Base-by-base conservation (phyloP, 1,140 invertebrate genomes). In the Liolophura sinensis region DNA sequence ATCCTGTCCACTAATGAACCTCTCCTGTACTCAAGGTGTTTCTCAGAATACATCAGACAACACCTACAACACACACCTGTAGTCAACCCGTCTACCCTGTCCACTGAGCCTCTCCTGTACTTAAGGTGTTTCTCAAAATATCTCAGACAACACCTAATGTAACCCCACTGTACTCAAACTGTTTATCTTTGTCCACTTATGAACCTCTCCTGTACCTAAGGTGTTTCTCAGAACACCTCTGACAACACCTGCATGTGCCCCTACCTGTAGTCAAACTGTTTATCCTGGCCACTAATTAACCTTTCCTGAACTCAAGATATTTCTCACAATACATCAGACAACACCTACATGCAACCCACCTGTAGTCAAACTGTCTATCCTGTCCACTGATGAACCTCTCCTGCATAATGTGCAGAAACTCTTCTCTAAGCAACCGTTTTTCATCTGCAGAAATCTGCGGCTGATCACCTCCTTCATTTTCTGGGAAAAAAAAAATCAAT, bases 361-460 rank as follows among this genome's bases (percentile, higher is more conserved):
- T 87, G 75, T 97, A 97, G 84, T 96, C 92, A 87, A 94, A 92
- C 22, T 75, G 65, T 73, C 93, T 90, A 85, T 97, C 95, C 77
- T 90, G 89, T 0, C 95, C 94, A 73, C 91, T 88, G 40, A 97
- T 78, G 84, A 97, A 97, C 78, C 88, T 91, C 73, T 90, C 88
- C 80, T 94, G 92, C 95, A 97, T 97, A 69, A 91, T 88, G 50
- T 91, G 90, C 18, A 92, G 83, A 82, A 96, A 97, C 84, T 97
- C 94, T 76, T 93, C 87, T 68, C 88, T 87, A 1, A 95, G 79
- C n/a, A 93, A 75, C 55, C 87, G 81, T 57, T 82, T 84, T 65
- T 86, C 82, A n/a, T 78, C 71, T 47, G 74, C 65, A 31, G 77
- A 67, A 22, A 79, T 75, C 61, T 73, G 67, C 11, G 66, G 62